Base-by-base conservation (phyloP, 2,888 invertebrate genomes). In the Drosophila suboccidentalis region DNA sequence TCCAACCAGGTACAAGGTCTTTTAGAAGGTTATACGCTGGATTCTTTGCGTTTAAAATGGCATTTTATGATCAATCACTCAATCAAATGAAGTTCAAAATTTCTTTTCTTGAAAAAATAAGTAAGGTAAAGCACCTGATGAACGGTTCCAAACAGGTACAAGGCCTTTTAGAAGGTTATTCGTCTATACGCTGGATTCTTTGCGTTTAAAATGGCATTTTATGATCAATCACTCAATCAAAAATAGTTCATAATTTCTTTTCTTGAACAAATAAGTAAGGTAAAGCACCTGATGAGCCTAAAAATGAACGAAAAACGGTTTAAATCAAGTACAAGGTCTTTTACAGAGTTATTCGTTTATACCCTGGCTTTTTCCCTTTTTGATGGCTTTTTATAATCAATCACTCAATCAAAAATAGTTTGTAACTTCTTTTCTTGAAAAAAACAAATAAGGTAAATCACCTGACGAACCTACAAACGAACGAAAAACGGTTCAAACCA, bases 61-160 rank as follows among this genome's bases (percentile, higher is more conserved):
- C 19, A 19, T 19, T 3, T 19, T 19, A 19, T 19, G 2, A 19
- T 19, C 19, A 19, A 19, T 19, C 19, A 19, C 2, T 19, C 19
- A 19, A 19, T 19, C 19, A 19, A 19, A n/a, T n/a, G n/a, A n/a
- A n/a, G n/a, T n/a, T n/a, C n/a, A n/a, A n/a, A n/a, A n/a, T n/a
- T n/a, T n/a, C n/a, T n/a, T n/a, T n/a, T n/a, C 82, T 82, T 82
- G 82, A 81, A 85, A 80, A 72, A 17, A 19, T 15, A 19, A 19
- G n/a, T n/a, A n/a, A 11, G 80, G 79, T 81, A 74, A 71, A 74
- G 70, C 65, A 76, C 78, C 69, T 19, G 36, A 57, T 58, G 26
- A 29, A 29, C 29, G 44, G n/a, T 55, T 55, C 17, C 19, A 55
- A 22, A 32, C 32, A 17, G 19, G 13, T 19, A 22, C 55, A 57